A percentile compares a stretch with the other conserved stretches of the same genome.
phyloP scores from a whole-genome alignment of 2,888 invertebrate species.

The Tortrix viridana region DNA sequence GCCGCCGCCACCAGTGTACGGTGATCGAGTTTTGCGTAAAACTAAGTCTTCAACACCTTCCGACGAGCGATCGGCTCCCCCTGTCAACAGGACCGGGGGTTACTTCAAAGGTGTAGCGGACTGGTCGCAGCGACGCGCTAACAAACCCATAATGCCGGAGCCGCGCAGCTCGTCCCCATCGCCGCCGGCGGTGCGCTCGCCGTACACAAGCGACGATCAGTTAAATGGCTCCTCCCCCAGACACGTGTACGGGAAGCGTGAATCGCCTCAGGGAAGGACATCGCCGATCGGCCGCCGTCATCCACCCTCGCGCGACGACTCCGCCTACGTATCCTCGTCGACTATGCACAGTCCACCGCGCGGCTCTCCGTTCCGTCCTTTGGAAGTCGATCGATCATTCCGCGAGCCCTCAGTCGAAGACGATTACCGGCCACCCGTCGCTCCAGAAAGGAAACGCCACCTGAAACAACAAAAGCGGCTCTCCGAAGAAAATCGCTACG shows the following conservation, averaged over 20 bases:
- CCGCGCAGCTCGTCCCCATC: constrained; percentile 78
- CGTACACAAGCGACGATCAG: constrained; percentile 72
- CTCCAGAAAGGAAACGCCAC: constrained; percentile 87
- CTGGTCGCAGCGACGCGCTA: constrained; percentile 88
- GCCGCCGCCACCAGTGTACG: constrained; percentile 75
- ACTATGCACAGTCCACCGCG: constrained; percentile 84
- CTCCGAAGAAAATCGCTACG: constrained; percentile 80
- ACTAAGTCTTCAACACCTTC: constrained; percentile 82
- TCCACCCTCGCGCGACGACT: constrained; percentile 82
- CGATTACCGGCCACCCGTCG: constrained; percentile 83
- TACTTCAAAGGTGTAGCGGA: constrained; percentile 91
- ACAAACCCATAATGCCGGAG: constrained; percentile 79
- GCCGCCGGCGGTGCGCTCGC: constrained; percentile 71
- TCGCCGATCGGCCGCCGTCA: constrained; percentile 75
- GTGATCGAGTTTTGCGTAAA: constrained; percentile 76
- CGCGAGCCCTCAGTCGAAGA: constrained; percentile 81
- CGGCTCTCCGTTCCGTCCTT: constrained; percentile 78
- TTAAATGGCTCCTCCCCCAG: constrained; percentile 71
- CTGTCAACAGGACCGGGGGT: constrained; percentile 77
- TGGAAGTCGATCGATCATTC: constrained; percentile 74
- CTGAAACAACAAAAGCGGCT: constrained; percentile 83
- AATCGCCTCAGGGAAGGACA: constrained; percentile 73
- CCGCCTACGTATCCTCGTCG: constrained; percentile 83
- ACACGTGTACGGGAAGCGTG: constrained; percentile 74
- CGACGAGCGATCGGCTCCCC: constrained; percentile 74